phyloP scores from a whole-genome alignment of 2,888 invertebrate genomes.

The Eutolmus rufibarbis region DNA sequence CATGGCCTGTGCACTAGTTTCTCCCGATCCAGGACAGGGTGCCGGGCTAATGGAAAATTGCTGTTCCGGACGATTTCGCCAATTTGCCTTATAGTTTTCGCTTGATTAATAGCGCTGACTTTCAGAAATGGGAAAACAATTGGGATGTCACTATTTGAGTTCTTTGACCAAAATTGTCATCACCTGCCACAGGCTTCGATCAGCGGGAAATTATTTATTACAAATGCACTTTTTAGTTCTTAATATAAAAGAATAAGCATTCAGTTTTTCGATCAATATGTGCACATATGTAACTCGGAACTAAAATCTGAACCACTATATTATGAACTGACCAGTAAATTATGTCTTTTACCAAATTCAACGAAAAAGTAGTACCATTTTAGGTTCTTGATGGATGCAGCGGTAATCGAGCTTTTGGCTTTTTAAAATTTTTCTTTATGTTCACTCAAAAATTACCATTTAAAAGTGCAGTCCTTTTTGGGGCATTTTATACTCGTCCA shows the following conservation, averaged over 20 bases:
- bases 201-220: neutral
- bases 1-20: neutral
- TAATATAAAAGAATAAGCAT: neutral
- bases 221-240: neutral
- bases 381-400: too few relatives aligned
- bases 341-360: too few relatives aligned
- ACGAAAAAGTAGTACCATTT: too few relatives aligned
- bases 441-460: neutral
- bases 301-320: too few relatives aligned
- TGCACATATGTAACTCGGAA: too few relatives aligned
- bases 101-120: neutral
- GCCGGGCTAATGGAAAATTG: neutral
- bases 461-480: neutral
- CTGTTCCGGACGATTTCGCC: neutral
- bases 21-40: neutral
- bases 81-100: neutral
- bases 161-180: neutral
- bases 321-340: too few relatives aligned
- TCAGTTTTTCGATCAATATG: too few relatives aligned
- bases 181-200: neutral
- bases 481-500: neutral
- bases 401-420: too few relatives aligned
- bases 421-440: neutral
- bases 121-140: neutral
- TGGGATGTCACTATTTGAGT: neutral